Evolutionary conservation across 1,140 invertebrate species (phyloP).

Genomic region (Centruroides sculpturatus): DNA sequence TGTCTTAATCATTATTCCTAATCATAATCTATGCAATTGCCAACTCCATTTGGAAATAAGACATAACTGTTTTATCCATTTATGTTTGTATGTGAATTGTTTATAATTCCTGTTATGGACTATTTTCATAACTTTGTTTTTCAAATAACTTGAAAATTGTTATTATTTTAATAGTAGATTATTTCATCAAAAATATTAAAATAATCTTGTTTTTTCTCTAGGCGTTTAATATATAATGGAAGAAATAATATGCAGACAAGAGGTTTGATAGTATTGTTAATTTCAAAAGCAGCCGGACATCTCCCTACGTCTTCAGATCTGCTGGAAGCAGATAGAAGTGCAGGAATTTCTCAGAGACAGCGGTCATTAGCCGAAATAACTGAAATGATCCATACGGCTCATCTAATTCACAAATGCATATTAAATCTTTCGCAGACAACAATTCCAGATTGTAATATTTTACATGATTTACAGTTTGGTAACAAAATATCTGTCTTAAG

Average conservation of each 20-base stretch:
- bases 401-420: slow-evolving; percentile 72
- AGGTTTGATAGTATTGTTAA: slow-evolving; percentile 76
- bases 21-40: no score
- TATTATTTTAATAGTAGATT: no score
- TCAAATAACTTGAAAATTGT: no score
- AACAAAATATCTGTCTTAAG: slow-evolving; percentile 88
- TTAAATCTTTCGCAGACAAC: slow-evolving; percentile 21
- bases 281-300: slow-evolving; percentile 75
- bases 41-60: no score
- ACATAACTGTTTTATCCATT: no score
- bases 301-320: slow-evolving; percentile 5
- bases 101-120: no score
- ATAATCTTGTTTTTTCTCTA: slow-evolving; percentile 24
- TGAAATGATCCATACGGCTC: slow-evolving; percentile 95
- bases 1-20: no score
- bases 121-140: neutral
- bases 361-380: slow-evolving; percentile 81
- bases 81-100: no score
- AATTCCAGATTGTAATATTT: slow-evolving; percentile 22
- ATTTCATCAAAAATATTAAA: neutral
- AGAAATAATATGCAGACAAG: slow-evolving; percentile 84
- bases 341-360: slow-evolving; percentile 43
- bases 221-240: slow-evolving; percentile 70
- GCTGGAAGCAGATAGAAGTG: neutral
- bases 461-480: slow-evolving; percentile 74